Percentiles rank a stretch among this genome's conserved stretches.
phyloP scores from a whole-genome alignment of 1,140 invertebrate species.

The Pseudomyrmex pallidus region DNA sequence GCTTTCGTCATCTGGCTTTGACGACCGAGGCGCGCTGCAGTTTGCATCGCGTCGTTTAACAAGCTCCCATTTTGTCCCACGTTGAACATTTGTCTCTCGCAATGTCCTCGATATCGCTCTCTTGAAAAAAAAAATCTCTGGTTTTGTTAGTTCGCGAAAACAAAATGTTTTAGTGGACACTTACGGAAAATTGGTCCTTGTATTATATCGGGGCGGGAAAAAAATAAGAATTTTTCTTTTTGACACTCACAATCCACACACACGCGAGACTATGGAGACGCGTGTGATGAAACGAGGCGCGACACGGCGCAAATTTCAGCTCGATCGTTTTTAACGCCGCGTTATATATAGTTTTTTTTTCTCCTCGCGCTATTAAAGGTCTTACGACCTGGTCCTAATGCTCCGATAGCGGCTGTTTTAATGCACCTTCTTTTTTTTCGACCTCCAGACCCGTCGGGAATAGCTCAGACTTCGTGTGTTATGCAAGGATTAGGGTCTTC shows the following conservation, averaged over 20 bases:
- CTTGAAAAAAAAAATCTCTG: background rate
- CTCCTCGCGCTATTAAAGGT: slow-evolving; percentile 17
- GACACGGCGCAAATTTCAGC: background rate
- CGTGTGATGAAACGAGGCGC: background rate
- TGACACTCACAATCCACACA: too few species aligned
- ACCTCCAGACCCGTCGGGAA: background rate
- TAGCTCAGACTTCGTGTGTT: slow-evolving; percentile 1
- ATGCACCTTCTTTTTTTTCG: slow-evolving; percentile 38
- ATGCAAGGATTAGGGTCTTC: slow-evolving; percentile 36
- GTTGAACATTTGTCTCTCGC: too few species aligned
- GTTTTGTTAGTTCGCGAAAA: background rate
- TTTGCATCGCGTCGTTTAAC: background rate
- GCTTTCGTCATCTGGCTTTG: slow-evolving; percentile 15
- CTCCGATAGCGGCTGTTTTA: slow-evolving; percentile 19
- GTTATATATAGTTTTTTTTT: background rate
- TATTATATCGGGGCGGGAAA: too few species aligned
- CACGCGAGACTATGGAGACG: background rate
- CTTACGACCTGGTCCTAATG: slow-evolving; percentile 29
- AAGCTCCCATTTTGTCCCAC: background rate
- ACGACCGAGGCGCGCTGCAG: background rate
- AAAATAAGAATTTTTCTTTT: too few species aligned
- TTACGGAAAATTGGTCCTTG: too few species aligned
- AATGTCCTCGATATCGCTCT: too few species aligned
- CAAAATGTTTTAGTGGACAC: too few species aligned
- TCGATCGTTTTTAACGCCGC: slow-evolving; percentile 35